Evolutionary conservation across 2,113 vertebrate genomes (phyloP), one percentile per base, ranked within the genome.

Genomic region (Beaufortia kweichowensis): DNA sequence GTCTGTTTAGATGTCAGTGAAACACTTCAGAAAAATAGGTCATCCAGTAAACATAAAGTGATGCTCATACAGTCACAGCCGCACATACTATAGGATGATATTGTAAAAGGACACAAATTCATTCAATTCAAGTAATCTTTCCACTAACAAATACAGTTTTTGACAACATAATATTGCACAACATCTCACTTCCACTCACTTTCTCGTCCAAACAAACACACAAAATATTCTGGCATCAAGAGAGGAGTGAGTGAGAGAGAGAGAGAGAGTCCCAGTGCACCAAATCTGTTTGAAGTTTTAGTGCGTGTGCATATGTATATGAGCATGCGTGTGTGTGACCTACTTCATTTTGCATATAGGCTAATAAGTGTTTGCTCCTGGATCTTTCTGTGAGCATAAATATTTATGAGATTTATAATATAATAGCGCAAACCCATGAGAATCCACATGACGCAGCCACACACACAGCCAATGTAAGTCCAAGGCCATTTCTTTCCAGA

Each of bases 391-490:
- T 48, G 48, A 15, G 61, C 64, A 82, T 82, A 79, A 60, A 82
- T 82, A 82, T 82, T 76, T 77, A 82, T 79, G 77, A 82, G 77
- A 73, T 77, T 82, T 82, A 82, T 56, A 60, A 35, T 63, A 77
- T 77, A 77, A 77, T 73, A 61, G 66, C 67, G 12, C 39, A 76
- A 76, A 15, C 61, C 59, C 66, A 61, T 61, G 19, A 59, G 43
- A 76, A 33, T 31, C 11, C 39, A 33, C 50, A 71, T 21, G 19
- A 57, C 39, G 29, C 62, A 29, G 19, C 26, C 72, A 39, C 48
- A 60, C 77, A 79, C 69, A 79, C 43, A 73, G 50, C 21, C 67
- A 21, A 28, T 69, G 50, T 70, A 35, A 59, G 39, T 61, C 31
- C 57, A 61, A 57, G 39, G 17, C 70, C 56, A 66, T 79, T 78